Evolutionary conservation across 1,140 invertebrate genomes (phyloP).

Genomic region (Polyergus mexicanus): DNA sequence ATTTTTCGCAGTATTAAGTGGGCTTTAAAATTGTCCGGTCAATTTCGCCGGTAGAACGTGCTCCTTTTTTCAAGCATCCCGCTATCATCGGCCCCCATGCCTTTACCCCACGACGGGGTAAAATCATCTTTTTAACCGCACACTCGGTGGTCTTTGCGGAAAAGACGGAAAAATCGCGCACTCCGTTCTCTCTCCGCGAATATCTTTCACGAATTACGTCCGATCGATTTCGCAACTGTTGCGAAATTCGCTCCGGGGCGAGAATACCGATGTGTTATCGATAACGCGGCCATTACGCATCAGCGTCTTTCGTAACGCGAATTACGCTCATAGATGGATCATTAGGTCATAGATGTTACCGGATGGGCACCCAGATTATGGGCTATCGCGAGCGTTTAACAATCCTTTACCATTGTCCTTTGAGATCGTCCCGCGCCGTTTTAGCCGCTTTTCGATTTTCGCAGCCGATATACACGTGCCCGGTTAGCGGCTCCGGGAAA

Average conservation of each 20-base stretch:
- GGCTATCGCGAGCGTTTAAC: conserved; percentile 37
- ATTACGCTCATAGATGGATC: conserved; percentile 56
- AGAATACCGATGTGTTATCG: conserved; percentile 44
- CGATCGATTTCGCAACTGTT: neutral
- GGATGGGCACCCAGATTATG: conserved; percentile 43
- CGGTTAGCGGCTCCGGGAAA: conserved; percentile 75
- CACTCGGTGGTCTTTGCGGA: neutral
- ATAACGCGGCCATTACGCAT: conserved; percentile 56
- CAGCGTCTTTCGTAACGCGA: conserved; percentile 42
- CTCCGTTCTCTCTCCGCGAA: conserved; percentile 1
- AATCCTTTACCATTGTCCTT: conserved; percentile 35
- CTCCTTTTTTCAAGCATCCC: conserved; percentile 84
- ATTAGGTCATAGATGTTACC: conserved; percentile 64
- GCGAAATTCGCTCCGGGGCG: conserved; percentile 30
- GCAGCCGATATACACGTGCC: conserved; percentile 50
- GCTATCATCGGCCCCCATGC: conserved; percentile 43
- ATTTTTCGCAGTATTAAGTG: conserved; percentile 86
- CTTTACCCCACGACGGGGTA: neutral
- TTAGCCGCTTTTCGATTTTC: conserved; percentile 45
- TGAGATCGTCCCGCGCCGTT: neutral
- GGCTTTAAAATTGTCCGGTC: conserved; percentile 87
- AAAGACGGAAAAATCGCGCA: conserved; percentile 11
- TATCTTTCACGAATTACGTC: conserved; percentile 45
- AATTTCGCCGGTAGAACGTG: conserved; percentile 85
- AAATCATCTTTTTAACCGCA: neutral